Evolutionary conservation across 2,888 invertebrate genomes (phyloP).

Genomic region (Pterobdella sp.): DNA sequence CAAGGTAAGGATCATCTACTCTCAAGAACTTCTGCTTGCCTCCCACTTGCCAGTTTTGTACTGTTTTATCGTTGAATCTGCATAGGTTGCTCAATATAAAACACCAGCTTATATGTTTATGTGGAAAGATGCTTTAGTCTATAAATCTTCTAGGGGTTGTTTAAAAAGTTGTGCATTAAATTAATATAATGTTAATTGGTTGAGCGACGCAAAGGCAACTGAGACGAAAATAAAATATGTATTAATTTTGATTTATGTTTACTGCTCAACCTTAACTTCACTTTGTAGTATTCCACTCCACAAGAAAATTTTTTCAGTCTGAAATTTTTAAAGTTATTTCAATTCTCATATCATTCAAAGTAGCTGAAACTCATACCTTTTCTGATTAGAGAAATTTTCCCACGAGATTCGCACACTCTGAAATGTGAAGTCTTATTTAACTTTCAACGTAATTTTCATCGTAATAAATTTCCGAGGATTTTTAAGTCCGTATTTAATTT

Average conservation of each 20-base stretch:
- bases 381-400: constrained; percentile 27
- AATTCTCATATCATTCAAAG: not conserved
- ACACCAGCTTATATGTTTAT: not conserved
- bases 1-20: constrained; percentile 3
- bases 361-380: not conserved
- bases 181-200: too few species aligned
- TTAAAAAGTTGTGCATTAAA: too few species aligned
- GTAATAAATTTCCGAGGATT: too few species aligned
- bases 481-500: too few species aligned
- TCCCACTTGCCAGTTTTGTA: constrained; percentile 7
- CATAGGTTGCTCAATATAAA: not conserved
- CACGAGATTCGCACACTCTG: constrained; percentile 19
- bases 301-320: constrained; percentile 7
- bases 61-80: constrained; percentile 9
- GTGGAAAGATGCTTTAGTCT: not conserved
- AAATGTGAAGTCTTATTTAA: too few species aligned
- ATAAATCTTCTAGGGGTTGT: too few species aligned
- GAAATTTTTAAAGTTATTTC: not conserved
- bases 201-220: too few species aligned
- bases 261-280: constrained; percentile 9
- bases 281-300: constrained; percentile 11
- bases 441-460: too few species aligned
- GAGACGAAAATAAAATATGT: too few species aligned
- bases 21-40: not conserved
- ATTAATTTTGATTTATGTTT: not conserved